Evolutionary conservation across 2,113 vertebrate genomes (phyloP).

Genomic region (Neotoma lepida): DNA sequence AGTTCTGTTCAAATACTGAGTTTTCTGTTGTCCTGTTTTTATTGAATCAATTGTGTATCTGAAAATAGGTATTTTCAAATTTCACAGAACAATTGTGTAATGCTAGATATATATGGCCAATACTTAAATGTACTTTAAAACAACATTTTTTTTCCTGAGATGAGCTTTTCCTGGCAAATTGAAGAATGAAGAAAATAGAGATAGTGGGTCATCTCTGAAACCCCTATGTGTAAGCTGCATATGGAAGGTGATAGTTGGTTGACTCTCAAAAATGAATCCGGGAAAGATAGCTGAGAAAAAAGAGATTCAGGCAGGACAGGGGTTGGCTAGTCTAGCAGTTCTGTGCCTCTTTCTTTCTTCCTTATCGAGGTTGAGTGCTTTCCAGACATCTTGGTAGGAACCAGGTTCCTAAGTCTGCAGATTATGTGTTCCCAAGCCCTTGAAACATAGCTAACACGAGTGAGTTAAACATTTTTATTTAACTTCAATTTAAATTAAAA

Average conservation of each 20-base stretch:
- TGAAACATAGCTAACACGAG: background rate
- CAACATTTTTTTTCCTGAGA: background rate
- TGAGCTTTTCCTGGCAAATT: background rate
- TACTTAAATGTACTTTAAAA: background rate
- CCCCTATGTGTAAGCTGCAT: background rate
- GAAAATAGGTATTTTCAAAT: background rate
- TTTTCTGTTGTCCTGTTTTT: background rate
- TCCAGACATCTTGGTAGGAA: background rate
- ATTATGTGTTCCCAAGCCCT: too few relatives aligned
- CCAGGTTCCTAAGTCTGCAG: background rate
- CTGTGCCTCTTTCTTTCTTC: background rate
- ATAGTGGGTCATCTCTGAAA: background rate
- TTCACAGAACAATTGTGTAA: background rate
- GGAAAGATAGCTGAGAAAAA: background rate
- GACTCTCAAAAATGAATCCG: background rate
- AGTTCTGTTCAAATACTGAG: background rate
- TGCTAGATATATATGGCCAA: background rate
- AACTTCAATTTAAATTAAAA: background rate
- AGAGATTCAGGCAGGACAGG: background rate
- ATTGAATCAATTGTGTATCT: background rate
- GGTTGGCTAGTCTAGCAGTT: background rate
- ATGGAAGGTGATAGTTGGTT: background rate
- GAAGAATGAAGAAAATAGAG: background rate
- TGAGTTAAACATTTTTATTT: background rate
- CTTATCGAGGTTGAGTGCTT: background rate